Conservation (phyloP, 2,113 vertebrate species). For the Triplophysa tibetana region DNA sequence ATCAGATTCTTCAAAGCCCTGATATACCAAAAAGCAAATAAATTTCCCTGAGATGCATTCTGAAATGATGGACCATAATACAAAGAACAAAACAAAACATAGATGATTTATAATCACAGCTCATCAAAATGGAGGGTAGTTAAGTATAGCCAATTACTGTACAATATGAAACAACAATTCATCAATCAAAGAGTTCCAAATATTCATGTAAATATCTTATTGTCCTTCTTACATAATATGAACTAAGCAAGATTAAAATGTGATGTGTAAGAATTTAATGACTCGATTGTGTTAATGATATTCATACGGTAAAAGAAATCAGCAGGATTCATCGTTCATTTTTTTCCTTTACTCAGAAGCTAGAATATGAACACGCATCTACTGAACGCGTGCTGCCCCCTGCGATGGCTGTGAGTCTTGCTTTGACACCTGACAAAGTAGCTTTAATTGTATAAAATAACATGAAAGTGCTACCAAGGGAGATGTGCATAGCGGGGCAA, state of each 20-base stretch:
- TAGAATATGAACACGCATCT: background rate
- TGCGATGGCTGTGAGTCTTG: conserved; percentile 9
- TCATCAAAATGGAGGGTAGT: no score
- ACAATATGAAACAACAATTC: no score
- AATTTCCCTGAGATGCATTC: background rate
- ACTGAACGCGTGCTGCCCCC: background rate
- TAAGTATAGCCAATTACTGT: no score
- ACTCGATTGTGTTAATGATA: background rate
- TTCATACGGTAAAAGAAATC: background rate
- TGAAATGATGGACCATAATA: no score
- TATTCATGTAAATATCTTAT: no score
- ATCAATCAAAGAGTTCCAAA: no score
- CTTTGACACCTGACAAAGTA: conserved; percentile 22
- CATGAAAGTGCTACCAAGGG: conserved; percentile 6
- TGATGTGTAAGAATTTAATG: background rate
- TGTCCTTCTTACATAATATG: no score
- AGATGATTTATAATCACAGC: no score
- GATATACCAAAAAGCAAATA: background rate
- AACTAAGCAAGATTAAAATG: no score
- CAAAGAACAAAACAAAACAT: no score
- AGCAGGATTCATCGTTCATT: background rate
- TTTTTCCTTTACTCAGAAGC: background rate
- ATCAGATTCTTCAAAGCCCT: background rate
- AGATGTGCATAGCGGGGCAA: background rate
- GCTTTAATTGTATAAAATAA: conserved; percentile 24